phyloP scores from a whole-genome alignment of 2,113 vertebrate genomes.

The Phainopepla nitens region DNA sequence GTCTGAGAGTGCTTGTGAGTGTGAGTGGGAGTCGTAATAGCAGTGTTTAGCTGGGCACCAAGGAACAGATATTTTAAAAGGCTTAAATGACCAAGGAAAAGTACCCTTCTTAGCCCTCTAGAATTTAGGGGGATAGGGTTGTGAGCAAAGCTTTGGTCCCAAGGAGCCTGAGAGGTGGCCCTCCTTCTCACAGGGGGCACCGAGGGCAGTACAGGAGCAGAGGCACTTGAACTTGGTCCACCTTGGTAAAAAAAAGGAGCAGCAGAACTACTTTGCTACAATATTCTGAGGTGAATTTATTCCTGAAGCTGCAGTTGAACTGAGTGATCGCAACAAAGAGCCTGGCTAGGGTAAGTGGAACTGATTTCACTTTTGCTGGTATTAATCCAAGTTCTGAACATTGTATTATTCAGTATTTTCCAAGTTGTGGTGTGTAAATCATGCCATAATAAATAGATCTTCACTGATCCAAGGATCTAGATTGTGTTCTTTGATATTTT shows the following conservation, averaged over 20 bases:
- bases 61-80: not conserved
- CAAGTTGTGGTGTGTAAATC: not conserved
- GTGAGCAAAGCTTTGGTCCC: not conserved
- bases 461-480: not conserved
- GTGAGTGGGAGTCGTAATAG: not conserved
- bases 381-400: not conserved
- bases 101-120: not conserved
- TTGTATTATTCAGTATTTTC: not conserved
- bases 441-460: not conserved
- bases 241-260: not conserved
- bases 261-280: not conserved
- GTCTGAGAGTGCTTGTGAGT: not conserved
- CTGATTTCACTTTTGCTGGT: not conserved
- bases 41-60: not conserved
- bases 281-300: not conserved
- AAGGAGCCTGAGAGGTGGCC: not conserved
- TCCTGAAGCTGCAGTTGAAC: not conserved
- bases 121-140: not conserved
- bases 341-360: not conserved
- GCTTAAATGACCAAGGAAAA: not conserved
- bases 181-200: not conserved
- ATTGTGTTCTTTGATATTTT: not conserved
- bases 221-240: not conserved
- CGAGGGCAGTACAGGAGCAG: rapidly evolving
- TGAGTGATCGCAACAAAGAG: not conserved